phyloP scores from a whole-genome alignment of 2,113 vertebrate genomes.

The Macrotis lagotis region DNA sequence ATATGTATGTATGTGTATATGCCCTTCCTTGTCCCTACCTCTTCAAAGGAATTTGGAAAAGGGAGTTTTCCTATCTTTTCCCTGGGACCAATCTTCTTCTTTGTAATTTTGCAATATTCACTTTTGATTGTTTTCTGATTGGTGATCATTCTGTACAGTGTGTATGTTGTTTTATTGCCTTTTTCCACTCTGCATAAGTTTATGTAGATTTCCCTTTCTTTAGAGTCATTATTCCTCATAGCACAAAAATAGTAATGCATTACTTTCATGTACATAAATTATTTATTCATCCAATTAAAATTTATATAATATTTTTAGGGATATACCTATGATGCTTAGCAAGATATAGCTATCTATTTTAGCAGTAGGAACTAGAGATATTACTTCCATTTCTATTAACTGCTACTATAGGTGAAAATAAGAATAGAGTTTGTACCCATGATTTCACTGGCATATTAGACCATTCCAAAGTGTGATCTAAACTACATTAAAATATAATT shows the following conservation, averaged over 20 bases:
- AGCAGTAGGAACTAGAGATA: background rate
- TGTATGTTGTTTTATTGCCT: background rate
- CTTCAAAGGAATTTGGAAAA: background rate
- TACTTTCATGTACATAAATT: background rate
- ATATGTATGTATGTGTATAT: too few species aligned
- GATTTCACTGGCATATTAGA: background rate
- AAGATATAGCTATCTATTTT: slow-evolving; percentile 13
- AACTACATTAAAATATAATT: background rate
- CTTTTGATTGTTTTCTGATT: background rate
- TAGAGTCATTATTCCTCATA: background rate
- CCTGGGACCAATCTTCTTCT: background rate
- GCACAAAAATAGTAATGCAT: background rate
- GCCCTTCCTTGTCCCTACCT: background rate
- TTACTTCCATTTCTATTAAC: background rate
- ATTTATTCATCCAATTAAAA: background rate
- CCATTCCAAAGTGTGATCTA: background rate
- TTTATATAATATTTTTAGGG: slow-evolving; percentile 11
- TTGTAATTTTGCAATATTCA: background rate
- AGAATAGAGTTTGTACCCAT: slow-evolving; percentile 34
- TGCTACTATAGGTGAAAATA: slow-evolving; percentile 43
- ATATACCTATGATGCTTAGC: background rate
- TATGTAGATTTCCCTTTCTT: background rate
- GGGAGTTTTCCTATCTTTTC: background rate
- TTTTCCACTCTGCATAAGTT: background rate
- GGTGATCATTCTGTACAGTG: background rate